phyloP scores from a whole-genome alignment of 2,888 invertebrate species.

The Drosophila austrosaltans region DNA sequence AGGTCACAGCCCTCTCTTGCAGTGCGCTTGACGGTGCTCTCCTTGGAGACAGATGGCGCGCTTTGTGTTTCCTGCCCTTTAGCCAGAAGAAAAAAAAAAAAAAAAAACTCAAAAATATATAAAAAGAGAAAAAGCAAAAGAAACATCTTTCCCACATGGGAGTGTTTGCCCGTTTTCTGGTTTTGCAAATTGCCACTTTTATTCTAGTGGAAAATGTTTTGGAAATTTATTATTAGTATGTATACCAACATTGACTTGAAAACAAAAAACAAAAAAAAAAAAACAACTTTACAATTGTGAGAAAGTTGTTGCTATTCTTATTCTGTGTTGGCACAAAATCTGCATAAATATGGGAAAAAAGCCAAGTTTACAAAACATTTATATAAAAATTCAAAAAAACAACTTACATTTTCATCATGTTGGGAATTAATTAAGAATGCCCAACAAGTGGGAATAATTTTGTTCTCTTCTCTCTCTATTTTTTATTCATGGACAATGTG shows the following conservation, averaged over 20 bases:
- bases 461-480: no score
- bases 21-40: slow-evolving; percentile 10
- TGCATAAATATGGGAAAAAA: slow-evolving; percentile 16
- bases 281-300: slow-evolving; percentile 48
- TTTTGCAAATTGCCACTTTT: slow-evolving; percentile 41
- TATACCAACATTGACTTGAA: not conserved
- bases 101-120: not conserved
- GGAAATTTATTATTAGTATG: not conserved
- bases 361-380: slow-evolving; percentile 17
- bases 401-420: slow-evolving; percentile 16
- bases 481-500: no score
- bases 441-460: slow-evolving; percentile 1
- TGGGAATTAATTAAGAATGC: slow-evolving; percentile 42
- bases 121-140: not conserved
- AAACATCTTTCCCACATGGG: slow-evolving; percentile 38
- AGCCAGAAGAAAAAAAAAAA: slow-evolving; percentile 11
- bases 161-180: slow-evolving; percentile 15
- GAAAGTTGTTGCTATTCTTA: slow-evolving; percentile 36
- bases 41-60: slow-evolving; percentile 36
- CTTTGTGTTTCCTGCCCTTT: slow-evolving; percentile 41
- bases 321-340: slow-evolving; percentile 21
- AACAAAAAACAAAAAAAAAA: no score
- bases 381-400: slow-evolving; percentile 22
- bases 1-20: slow-evolving; percentile 21
- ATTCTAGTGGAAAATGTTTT: slow-evolving; percentile 33